Evolutionary conservation across 2,113 vertebrate genomes (phyloP), one percentile per base, ranked within the genome.

Genomic region (Odocoileus virginianus): DNA sequence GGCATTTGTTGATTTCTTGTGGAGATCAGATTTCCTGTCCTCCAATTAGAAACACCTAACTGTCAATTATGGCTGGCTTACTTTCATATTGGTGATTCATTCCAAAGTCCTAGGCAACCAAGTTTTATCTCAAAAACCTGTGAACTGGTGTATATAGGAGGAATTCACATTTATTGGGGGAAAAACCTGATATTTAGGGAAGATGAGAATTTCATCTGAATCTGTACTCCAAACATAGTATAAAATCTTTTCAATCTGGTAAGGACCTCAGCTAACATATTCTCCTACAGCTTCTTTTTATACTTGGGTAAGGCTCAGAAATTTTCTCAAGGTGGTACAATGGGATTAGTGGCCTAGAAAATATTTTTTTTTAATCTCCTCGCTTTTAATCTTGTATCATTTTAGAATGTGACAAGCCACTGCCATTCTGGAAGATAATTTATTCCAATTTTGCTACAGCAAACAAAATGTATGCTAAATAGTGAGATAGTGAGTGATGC

Each of bases 1-100:
- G 97, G 88, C 93, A 98, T 97, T 94, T 98, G 98, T 95, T 98
- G 97, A 98, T 98, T 97, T 96, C 95, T 97, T 97, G 84, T 85
- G 85, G 92, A 98, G 86, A 30, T 95, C 92, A 87, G 15, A 92
- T 97, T 95, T 93, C 94, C 91, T 81, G 45, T 91, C 94, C 96
- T 90, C 85, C 94, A 61, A 84, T 90, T 89, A 98, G 61, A 97
- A 98, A 96, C 97, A 92, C 94, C 97, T 98, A 98, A 94, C 82
- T 92, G 95, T 94, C 54, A 97, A 76, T 94, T 14, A 47, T 2
- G 6, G 1, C 47, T 55, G 87, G 11, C 71, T 61, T 55, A 40
- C 8, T 88, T 19, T 92, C 14, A 25, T 87, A 6, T 36, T 81
- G 16, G 28, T 50, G 28, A 28, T 76, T 87, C 85, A 1, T 6